Evolutionary conservation across 2,113 vertebrate genomes (phyloP).

Genomic region (Cyprinus carpio): DNA sequence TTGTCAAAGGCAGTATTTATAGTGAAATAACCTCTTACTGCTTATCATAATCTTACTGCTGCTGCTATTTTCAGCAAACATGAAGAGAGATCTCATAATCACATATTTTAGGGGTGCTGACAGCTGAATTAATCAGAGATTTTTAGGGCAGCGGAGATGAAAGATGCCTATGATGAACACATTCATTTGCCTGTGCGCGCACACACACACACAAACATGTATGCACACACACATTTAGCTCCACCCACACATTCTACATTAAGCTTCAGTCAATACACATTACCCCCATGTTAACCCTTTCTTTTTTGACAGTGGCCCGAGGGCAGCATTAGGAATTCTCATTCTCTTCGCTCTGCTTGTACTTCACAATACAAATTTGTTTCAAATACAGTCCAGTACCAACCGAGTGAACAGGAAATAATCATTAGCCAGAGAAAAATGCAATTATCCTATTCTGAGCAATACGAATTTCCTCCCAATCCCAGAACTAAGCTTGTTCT

Average conservation of each 20-base stretch:
- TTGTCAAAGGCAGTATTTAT: background rate
- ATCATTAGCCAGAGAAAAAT: background rate
- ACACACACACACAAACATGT: constrained; percentile 14
- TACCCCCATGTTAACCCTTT: constrained; percentile 45
- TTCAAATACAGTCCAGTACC: background rate
- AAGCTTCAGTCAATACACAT: constrained; percentile 45
- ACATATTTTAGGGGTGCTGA: constrained; percentile 23
- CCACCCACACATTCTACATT: constrained; percentile 31
- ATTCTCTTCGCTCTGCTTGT: background rate
- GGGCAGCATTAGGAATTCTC: constrained; percentile 32
- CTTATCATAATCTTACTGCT: background rate
- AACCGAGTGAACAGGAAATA: constrained; percentile 17
- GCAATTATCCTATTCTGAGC: constrained; percentile 24
- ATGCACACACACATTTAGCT: background rate
- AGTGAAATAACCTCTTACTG: background rate
- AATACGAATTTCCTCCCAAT: background rate
- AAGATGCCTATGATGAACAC: constrained; percentile 5
- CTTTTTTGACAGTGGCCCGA: background rate
- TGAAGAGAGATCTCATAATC: constrained; percentile 22
- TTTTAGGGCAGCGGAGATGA: constrained; percentile 11
- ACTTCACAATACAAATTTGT: constrained; percentile 23
- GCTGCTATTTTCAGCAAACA: constrained; percentile 8
- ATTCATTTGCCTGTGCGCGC: constrained; percentile 14
- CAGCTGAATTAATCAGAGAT: constrained; percentile 23
- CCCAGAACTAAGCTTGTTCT: background rate